These are phyloP conservation scores for Sphaerophoria rueppellii DNA, from an alignment of 2,888 invertebrate species.

Conservation along the genomic window DNA sequence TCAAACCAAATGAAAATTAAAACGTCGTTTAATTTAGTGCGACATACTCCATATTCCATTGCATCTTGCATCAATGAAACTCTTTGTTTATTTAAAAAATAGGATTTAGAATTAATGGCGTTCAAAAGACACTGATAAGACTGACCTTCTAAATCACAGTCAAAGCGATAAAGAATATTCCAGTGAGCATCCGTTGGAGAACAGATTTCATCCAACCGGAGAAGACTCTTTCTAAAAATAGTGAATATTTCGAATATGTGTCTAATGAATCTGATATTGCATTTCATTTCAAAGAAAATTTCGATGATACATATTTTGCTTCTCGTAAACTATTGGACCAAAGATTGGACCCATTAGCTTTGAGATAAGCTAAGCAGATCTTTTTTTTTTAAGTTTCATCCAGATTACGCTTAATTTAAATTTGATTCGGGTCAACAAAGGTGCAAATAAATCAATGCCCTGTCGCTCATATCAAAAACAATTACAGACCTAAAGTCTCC, in stretches of 20 bases:
- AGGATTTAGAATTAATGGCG: constrained; percentile 9
- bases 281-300: constrained; percentile 34
- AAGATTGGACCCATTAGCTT: background rate
- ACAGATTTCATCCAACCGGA: background rate
- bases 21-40: no score
- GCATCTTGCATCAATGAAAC: constrained; percentile 1
- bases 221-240: background rate
- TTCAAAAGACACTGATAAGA: background rate
- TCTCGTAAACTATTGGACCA: background rate
- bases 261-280: constrained; percentile 28
- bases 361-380: constrained; percentile 23
- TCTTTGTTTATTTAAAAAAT: constrained; percentile 3
- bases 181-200: background rate
- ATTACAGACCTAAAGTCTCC: constrained; percentile 6
- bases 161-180: background rate
- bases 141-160: constrained; percentile 10
- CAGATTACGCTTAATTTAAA: constrained; percentile 45
- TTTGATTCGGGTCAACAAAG: constrained; percentile 60
- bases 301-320: constrained; percentile 1
- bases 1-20: no score
- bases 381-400: background rate
- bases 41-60: background rate
- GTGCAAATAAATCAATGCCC: constrained; percentile 35
- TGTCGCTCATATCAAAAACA: constrained; percentile 48
- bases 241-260: background rate